phyloP scores from a whole-genome alignment of 2,113 vertebrate species.

The Smithornis capensis region DNA sequence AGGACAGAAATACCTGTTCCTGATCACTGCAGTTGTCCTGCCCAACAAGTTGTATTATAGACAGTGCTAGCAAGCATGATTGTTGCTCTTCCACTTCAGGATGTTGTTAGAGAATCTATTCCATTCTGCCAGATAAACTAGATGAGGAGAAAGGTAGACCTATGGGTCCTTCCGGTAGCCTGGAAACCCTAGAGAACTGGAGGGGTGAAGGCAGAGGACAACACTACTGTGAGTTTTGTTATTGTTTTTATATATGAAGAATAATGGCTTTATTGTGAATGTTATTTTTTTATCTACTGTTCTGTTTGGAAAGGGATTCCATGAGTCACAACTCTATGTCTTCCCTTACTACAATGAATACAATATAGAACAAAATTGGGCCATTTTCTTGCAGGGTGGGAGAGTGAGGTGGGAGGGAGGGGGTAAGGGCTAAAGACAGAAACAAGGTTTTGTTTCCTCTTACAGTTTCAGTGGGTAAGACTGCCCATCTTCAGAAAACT shows the following conservation, averaged over 20 bases:
- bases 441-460: not conserved
- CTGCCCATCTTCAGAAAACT: not conserved
- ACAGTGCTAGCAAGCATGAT: not conserved
- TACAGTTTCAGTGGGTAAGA: not conserved
- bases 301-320: not conserved
- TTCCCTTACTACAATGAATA: not conserved
- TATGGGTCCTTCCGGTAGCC: not conserved
- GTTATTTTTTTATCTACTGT: not conserved
- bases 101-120: not conserved
- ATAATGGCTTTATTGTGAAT: not conserved
- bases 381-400: not conserved
- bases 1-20: not conserved
- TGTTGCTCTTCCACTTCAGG: not conserved
- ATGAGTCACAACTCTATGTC: not conserved
- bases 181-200: not conserved
- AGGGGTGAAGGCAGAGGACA: not conserved
- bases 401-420: accelerated
- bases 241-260: not conserved
- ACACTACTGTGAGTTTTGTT: not conserved
- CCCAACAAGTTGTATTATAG: not conserved
- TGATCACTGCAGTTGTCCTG: not conserved
- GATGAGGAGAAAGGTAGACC: not conserved
- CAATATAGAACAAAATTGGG: not conserved
- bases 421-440: not conserved
- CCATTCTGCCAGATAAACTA: accelerated